Base-by-base conservation (phyloP, 2,113 vertebrate species). In the Dryoscopus gambensis region DNA sequence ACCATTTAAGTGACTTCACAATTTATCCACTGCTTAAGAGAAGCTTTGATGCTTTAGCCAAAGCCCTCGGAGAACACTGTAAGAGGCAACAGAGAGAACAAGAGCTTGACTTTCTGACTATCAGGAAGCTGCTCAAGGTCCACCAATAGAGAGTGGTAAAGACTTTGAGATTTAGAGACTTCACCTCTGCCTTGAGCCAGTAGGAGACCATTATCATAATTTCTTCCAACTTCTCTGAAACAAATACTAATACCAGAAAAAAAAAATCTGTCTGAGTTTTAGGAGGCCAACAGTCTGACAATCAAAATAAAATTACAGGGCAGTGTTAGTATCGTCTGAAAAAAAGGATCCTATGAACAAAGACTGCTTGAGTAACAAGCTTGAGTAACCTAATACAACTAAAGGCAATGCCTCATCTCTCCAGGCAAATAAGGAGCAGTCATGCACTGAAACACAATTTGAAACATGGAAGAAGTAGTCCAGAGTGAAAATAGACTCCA, bases 1-100 rank as follows among this genome's bases (percentile, higher is more conserved):
- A 37, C 4, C 33, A 24, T 82, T 75, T 75, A 44, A 89, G 80
- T 4, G 3, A 12, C 49, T 63, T 75, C 19, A 33, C 0, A 0
- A 67, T 37, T 92, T 37, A 95, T n/a, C 53, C 60, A 71, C 37
- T 42, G 46, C 40, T 79, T 37, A 74, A 70, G 49, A 73, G n/a
- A 68, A 56, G 47, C 21, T 84, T 55, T 74, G 23, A 69, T 60
- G 67, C 46, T 78, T 76, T 53, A 79, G 28, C 21, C 42, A 89
- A 85, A 82, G 28, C 31, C 37, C 27, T 74, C 30, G 42, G 63
- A 80, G 33, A 77, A 60, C 2, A 76, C 9, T 16, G 7, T n/a
- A 73, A 79, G 40, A 68, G 31, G 37, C 84, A 94, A 69, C 6
- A 57, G 24, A 62, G 33, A 55, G 42, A 84, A 76, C 5, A 77